Base-by-base conservation (phyloP, 1,140 invertebrate species). In the Drosophila baimaii region DNA sequence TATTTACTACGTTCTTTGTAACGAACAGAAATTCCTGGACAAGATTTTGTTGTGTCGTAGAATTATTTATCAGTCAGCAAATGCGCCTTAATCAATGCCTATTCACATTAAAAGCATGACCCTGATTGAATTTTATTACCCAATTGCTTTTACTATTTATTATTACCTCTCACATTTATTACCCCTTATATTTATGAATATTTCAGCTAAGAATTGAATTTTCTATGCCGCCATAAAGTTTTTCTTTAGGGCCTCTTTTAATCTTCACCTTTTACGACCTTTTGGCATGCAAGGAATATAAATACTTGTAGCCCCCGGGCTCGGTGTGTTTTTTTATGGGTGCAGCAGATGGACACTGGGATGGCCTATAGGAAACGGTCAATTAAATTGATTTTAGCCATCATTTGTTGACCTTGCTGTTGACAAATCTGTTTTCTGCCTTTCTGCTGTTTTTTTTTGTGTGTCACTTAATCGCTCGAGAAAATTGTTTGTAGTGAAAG, bases 391-490 rank as follows among this genome's bases (percentile, higher is more conserved):
- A 76, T 71, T 71, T 71, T 17, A 51, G 49, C 51, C 69, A 64
- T 73, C 58, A 75, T 64, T 76, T 68, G 73, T 44, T 76, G 73
- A 76, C 73, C 73, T 56, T 68, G 74, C 49, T 66, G 62, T 66
- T 76, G 72, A 66, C 73, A 77, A 76, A 76, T 76, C 73, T 77
- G 41, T 73, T 74, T 77, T 71, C 15, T 69, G 63, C 23, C 21
- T 37, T 66, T 17, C 25, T 35, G n/a, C 17, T 44, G 17, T 29
- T 41, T 37, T 39, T 35, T 62, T 63, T 55, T 17, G n/a, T 41
- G 21, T 25, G 33, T 19, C 39, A 51, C 44, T 77, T 77, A 81
- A 81, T 81, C 69, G 74, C 33, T 54, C 49, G 27, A 55, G 51
- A 41, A 76, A 79, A 79, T 77, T 64, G 83, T 49, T 68, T 44